Base-by-base conservation (phyloP, 2,888 invertebrate species). In the Zaprionus lineosus region DNA sequence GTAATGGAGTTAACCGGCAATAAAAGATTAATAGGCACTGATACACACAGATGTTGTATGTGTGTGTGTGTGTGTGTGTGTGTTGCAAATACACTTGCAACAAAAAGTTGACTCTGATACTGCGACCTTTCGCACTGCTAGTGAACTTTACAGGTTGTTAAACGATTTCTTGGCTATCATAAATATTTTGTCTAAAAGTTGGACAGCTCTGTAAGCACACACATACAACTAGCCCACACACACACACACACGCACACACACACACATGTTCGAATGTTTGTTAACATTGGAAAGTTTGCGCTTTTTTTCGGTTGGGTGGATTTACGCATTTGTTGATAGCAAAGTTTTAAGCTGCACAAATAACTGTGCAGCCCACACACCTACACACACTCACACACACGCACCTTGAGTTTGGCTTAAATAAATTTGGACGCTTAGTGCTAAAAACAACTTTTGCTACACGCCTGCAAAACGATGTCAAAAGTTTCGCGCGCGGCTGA, bases 261-360 rank as follows among this genome's bases (percentile, higher is more conserved):
- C 12, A 26, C 39, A 61, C 37, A 56, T 46, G 44, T 53, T 43
- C 12, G 24, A 33, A 48, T 67, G 48, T 68, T 67, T 16, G 67
- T 57, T 67, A 72, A 56, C 66, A 70, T 73, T 74, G 61, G 39
- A 70, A 82, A 79, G 62, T 71, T 79, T 76, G 67, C 50, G 53
- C 52, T 64, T 76, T 70, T n/a, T 70, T 65, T 57, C 64, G 47
- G 73, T 70, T 61, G 71, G 68, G 40, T 79, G 76, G 83, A 78
- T 78, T 83, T 78, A 78, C 78, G 83, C 83, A 79, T 78, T 78
- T 78, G 78, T 78, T 78, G 78, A 78, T 78, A 78, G 65, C 83
- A 78, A 78, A 78, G 52, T 83, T 79, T 83, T 83, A 74, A 79
- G 76, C 71, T 79, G 61, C 76, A 44, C 76, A 75, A 82, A 82